Evolutionary conservation across 2,797 vertebrate genomes (phyloP).

Genomic region (Falco naumanni): DNA sequence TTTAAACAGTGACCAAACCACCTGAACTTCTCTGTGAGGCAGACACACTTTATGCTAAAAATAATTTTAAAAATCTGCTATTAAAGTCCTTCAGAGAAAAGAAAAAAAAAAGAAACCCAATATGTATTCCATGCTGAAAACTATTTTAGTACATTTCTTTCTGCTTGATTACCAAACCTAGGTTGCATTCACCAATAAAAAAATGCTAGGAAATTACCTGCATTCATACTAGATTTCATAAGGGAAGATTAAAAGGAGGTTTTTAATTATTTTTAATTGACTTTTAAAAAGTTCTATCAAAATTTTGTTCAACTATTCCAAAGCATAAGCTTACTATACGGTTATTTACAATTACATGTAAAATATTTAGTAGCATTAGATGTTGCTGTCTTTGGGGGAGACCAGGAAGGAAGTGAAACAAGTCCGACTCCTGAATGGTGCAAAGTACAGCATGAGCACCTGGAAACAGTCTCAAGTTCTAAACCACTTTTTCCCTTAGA

Average conservation of each 20-base stretch:
- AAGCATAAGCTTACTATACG: not conserved
- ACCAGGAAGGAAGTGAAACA: not conserved
- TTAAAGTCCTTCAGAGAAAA: not conserved
- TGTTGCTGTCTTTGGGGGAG: not conserved
- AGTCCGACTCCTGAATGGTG: not conserved
- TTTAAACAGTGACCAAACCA: conserved; percentile 3
- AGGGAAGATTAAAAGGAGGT: not conserved
- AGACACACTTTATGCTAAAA: not conserved
- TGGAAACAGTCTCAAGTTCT: not conserved
- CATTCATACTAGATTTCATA: not conserved
- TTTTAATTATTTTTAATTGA: not conserved
- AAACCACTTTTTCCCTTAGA: not conserved
- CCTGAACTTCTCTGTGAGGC: not conserved
- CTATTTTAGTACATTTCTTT: not conserved
- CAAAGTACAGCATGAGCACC: not conserved
- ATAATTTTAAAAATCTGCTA: not conserved
- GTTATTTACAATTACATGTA: not conserved
- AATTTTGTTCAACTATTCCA: not conserved
- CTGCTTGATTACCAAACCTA: not conserved
- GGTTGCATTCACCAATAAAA: not conserved
- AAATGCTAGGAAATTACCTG: not conserved
- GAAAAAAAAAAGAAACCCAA: not conserved
- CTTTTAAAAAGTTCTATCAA: not conserved
- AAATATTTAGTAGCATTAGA: not conserved
- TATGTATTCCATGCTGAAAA: not conserved